Percentiles rank a stretch among this genome's conserved stretches.
These are phyloP conservation scores for Serrognathus titanus DNA, from an alignment of 2,888 invertebrate species.

Conservation along the genomic window DNA sequence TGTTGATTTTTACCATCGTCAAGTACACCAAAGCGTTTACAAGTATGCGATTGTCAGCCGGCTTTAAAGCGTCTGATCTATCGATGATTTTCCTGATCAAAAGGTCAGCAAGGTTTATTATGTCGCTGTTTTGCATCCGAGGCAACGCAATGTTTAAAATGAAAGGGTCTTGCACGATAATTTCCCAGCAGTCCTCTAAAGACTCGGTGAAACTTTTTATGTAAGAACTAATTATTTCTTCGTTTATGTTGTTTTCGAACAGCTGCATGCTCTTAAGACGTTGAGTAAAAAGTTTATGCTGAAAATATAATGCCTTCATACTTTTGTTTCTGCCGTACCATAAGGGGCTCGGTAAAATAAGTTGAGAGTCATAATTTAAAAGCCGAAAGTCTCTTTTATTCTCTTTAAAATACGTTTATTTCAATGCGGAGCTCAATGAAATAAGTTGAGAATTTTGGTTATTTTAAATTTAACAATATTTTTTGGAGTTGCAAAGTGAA, in stretches of 20 bases:
- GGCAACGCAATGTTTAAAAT: slow-evolving; percentile 33
- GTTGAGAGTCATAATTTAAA: too few relatives aligned
- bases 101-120: slow-evolving; percentile 20
- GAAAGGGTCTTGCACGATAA: slow-evolving; percentile 38
- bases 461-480: too few relatives aligned
- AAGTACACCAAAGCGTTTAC: slow-evolving; percentile 7
- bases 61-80: not conserved
- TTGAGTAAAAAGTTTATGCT: slow-evolving; percentile 44
- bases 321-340: too few relatives aligned
- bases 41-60: not conserved
- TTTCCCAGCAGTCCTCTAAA: slow-evolving; percentile 35
- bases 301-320: slow-evolving; percentile 20
- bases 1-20: slow-evolving; percentile 35
- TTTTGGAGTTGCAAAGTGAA: too few relatives aligned
- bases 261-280: slow-evolving; percentile 38
- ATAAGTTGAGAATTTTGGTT: too few relatives aligned
- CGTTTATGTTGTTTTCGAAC: slow-evolving; percentile 36
- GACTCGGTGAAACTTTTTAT: slow-evolving; percentile 30
- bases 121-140: slow-evolving; percentile 30
- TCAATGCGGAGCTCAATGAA: too few relatives aligned
- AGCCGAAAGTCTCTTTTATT: too few relatives aligned
- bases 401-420: too few relatives aligned
- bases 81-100: slow-evolving; percentile 18
- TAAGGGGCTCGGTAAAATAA: too few relatives aligned
- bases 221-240: slow-evolving; percentile 32